Evolutionary conservation across 2,113 vertebrate genomes (phyloP).

Genomic region (Microcebus tavaratra): DNA sequence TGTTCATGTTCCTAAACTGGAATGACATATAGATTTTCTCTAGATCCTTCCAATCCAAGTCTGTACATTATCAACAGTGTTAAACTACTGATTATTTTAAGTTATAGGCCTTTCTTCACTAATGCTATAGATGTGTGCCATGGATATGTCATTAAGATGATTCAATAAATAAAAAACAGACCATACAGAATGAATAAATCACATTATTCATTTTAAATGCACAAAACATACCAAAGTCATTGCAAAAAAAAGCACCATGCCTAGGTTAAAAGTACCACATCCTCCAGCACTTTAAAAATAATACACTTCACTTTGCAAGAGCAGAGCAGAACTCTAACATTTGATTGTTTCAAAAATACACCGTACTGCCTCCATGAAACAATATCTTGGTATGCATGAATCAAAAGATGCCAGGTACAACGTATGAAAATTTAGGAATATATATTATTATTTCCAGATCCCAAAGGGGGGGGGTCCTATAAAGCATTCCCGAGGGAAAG

Average conservation of each 20-base stretch:
- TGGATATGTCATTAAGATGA: neutral
- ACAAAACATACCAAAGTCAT: neutral
- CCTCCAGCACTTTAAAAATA: neutral
- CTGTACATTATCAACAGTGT: neutral
- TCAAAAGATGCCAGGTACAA: neutral
- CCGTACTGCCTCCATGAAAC: neutral
- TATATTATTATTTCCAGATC: neutral
- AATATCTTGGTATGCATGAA: neutral
- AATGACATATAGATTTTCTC: neutral
- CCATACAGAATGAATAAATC: neutral
- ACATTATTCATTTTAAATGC: neutral
- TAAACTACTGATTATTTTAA: neutral
- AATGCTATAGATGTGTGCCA: neutral
- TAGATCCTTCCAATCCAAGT: neutral
- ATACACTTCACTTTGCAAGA: neutral
- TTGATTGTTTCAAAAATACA: neutral
- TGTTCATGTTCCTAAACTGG: neutral
- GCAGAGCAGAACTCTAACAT: neutral
- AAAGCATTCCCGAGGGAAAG: neutral
- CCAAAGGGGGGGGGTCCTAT: neutral
- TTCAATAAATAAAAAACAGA: neutral
- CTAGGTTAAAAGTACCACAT: neutral
- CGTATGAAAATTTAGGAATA: neutral
- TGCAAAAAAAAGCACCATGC: neutral
- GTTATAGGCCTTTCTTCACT: neutral